A percentile compares a stretch with the other conserved stretches of the same genome.
Conservation (phyloP, 1,140 invertebrate species). For the Paramacrobiotus metropolitanus region DNA sequence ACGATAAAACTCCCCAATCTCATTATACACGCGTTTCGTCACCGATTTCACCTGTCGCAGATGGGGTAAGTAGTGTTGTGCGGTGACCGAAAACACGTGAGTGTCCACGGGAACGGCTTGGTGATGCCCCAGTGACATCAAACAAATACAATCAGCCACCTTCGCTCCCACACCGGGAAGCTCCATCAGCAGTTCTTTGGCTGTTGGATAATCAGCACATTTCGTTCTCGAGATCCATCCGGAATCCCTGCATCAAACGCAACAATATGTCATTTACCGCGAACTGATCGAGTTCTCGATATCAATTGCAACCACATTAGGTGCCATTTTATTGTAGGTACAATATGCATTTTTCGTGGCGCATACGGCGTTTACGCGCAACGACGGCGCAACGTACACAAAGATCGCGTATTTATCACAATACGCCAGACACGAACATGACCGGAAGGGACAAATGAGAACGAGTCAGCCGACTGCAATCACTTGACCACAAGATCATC, state of each 20-base stretch:
- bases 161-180: slow-evolving; percentile 68
- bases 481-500: no score
- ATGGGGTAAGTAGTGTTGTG: slow-evolving; percentile 51
- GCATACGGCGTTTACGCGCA: no score
- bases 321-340: no score
- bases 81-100: slow-evolving; percentile 78
- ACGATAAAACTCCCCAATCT: slow-evolving; percentile 57
- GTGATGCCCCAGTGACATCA: slow-evolving; percentile 79
- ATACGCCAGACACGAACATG: no score
- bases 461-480: no score
- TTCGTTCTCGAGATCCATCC: slow-evolving; percentile 44
- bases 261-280: no score
- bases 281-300: no score
- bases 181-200: slow-evolving; percentile 43
- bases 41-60: slow-evolving; percentile 48
- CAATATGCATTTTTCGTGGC: no score
- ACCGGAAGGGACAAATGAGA: no score
- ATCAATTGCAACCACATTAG: no score
- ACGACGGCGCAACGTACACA: no score
- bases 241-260: slow-evolving; percentile 5
- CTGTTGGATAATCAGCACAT: slow-evolving; percentile 40
- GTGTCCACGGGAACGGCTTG: slow-evolving; percentile 81
- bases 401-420: no score
- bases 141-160: slow-evolving; percentile 87
- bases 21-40: slow-evolving; percentile 53